Conservation (phyloP, 2,113 vertebrate species). For the Sapajus apella region DNA sequence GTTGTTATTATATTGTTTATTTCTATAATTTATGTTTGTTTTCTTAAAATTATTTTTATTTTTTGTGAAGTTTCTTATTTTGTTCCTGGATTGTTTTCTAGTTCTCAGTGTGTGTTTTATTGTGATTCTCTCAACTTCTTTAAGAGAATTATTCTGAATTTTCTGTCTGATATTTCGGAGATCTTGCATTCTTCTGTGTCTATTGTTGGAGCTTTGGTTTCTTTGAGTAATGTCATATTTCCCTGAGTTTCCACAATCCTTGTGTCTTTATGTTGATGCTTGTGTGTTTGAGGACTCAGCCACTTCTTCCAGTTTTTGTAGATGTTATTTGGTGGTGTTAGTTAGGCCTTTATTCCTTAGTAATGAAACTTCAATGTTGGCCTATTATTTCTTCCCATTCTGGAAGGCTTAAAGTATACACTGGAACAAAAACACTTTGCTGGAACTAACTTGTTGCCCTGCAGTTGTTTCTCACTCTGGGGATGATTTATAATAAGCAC, state of each 20-base stretch:
- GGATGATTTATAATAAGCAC: neutral
- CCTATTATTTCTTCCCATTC: neutral
- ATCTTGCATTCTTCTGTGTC: neutral
- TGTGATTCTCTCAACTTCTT: neutral
- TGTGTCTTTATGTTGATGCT: neutral
- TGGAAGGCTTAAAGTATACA: neutral
- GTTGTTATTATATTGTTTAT: neutral
- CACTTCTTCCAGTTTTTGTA: neutral
- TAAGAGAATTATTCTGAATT: neutral
- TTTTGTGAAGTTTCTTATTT: neutral
- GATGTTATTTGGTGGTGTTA: neutral
- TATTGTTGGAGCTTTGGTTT: neutral
- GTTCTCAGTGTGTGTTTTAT: neutral
- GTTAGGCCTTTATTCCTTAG: neutral
- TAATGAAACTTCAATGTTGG: neutral
- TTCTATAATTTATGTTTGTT: neutral
- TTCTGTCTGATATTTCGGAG: neutral
- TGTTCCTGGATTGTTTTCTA: neutral
- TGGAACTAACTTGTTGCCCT: neutral
- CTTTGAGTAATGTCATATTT: neutral
- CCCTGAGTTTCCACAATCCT: neutral
- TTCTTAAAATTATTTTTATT: neutral
- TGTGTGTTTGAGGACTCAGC: neutral
- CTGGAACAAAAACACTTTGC: neutral
- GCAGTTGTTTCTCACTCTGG: neutral